Percentiles rank a stretch among this genome's conserved stretches.
Evolutionary conservation across 2,797 vertebrate genomes (phyloP).

Genomic region (Nasua narica): DNA sequence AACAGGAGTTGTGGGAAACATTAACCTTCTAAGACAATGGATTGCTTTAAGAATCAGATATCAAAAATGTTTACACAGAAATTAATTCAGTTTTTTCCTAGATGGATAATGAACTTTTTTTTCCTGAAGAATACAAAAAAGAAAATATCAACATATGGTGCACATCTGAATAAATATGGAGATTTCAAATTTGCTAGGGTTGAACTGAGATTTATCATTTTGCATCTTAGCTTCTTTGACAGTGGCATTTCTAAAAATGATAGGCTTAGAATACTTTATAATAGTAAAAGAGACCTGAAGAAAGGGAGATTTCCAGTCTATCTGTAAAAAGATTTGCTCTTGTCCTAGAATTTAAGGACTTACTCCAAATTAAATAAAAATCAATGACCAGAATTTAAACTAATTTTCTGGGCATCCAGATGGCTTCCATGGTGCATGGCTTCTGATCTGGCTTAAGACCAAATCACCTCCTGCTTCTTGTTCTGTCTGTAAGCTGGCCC

Average conservation of each 20-base stretch:
- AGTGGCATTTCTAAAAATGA: conserved; percentile 41
- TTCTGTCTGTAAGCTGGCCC: conserved; percentile 38
- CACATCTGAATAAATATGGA: conserved; percentile 53
- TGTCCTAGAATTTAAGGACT: conserved; percentile 35
- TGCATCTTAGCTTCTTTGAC: not conserved
- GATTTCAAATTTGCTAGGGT: conserved; percentile 42
- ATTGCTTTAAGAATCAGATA: not conserved
- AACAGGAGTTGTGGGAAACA: not conserved
- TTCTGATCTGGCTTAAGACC: conserved; percentile 67
- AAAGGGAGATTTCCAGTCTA: not conserved
- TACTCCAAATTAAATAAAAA: conserved; percentile 64
- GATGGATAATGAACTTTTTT: conserved; percentile 8
- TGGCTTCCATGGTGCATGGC: conserved; percentile 46
- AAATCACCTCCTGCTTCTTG: conserved; percentile 67
- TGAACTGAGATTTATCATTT: conserved; percentile 11
- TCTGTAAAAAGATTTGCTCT: not conserved
- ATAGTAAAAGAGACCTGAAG: not conserved
- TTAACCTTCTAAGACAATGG: not conserved
- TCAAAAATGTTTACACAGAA: conserved; percentile 14
- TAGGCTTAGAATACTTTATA: conserved; percentile 39
- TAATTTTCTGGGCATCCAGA: conserved; percentile 59
- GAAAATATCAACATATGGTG: conserved; percentile 43
- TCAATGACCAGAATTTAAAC: conserved; percentile 55
- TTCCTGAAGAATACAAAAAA: conserved; percentile 39
- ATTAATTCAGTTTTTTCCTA: conserved; percentile 25